These are phyloP conservation scores for Hydractinia symbiolongicarpus DNA, from an alignment of 30 jellyfish, hydroid and myxozoan species.

Conservation along the genomic window DNA sequence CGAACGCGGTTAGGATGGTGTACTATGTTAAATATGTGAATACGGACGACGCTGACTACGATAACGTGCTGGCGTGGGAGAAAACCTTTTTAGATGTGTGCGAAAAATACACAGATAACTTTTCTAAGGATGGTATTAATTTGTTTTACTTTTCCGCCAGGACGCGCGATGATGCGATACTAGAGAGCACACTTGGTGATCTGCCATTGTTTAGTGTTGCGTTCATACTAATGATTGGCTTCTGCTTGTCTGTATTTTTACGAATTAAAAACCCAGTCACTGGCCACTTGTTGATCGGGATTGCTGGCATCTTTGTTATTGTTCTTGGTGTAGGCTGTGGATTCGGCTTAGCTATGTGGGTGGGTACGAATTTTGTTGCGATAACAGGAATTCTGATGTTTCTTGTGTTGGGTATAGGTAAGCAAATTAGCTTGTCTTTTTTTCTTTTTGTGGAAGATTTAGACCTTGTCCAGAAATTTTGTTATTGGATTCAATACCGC, in stretches of 20 bases:
- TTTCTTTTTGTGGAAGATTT: background rate
- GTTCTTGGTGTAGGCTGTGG: slow-evolving; percentile 24
- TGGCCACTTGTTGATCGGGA: slow-evolving; percentile 4
- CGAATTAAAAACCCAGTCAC: slow-evolving; percentile 21
- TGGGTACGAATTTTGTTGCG: slow-evolving; percentile 70
- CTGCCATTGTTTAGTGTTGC: slow-evolving; percentile 19
- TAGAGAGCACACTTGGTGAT: slow-evolving; percentile 15
- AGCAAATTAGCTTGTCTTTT: background rate
- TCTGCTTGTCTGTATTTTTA: slow-evolving; percentile 10
- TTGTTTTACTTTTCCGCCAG: slow-evolving; percentile 17
- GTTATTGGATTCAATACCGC: too few relatives aligned
- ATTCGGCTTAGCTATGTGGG: slow-evolving; percentile 28
- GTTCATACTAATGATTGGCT: slow-evolving; percentile 16
- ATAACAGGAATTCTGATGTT: slow-evolving; percentile 33
- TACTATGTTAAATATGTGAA: slow-evolving; percentile 8
- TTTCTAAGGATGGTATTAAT: background rate
- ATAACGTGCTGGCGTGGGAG: slow-evolving; percentile 4
- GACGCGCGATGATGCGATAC: slow-evolving; percentile 9
- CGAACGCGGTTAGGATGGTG: slow-evolving; percentile 19
- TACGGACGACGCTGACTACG: slow-evolving; percentile 18
- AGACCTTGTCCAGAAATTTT: too few relatives aligned
- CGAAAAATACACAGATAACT: background rate
- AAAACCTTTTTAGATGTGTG: background rate
- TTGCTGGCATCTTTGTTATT: slow-evolving; percentile 9
- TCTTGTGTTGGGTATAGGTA: slow-evolving; percentile 19